Base-by-base conservation (phyloP, 2,888 invertebrate genomes). In the Bhutanitis thaidina region DNA sequence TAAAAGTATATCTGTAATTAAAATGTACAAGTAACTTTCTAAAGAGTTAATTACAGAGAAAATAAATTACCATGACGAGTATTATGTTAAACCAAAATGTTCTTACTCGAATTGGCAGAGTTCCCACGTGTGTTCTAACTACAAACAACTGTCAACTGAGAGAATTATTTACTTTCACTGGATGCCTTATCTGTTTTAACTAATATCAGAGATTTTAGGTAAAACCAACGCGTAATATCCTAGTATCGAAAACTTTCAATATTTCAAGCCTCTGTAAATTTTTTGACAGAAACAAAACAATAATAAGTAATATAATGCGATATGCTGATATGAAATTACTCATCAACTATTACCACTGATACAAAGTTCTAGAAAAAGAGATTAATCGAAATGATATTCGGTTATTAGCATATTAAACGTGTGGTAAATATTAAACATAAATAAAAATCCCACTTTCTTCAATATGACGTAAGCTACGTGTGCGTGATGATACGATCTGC, bases 371-470 rank as follows among this genome's bases (percentile, higher is more conserved):
- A 14, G 12, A 29, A 41, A 40, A 32, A 27, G 32, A 38, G 37
- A 48, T n/a, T 49, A 60, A 59, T 49, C 54, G 47, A 59, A 57
- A 60, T 61, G 56, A 57, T 60, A 53, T 54, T 61, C 38, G 45
- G 59, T 9, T 32, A 47, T 52, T 43, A 48, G 15, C 48, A 49
- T 53, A 45, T 45, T 13, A 15, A 51, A 40, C 45, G 27, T 29
- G 10, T 12, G 25, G 20, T 43, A 34, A 60, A 69, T 69, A 74
- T 71, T 68, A 71, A 66, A 65, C 69, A 69, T 74, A 75, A 69
- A 34, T 34, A 34, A 34, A 34, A 34, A 73, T 78, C 78, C 76
- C 74, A 72, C 87, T 88, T 87, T 88, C 86, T 71, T 77, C 68
- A 57, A 52, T 30, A 60, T 84, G 78, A 83, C 71, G 79, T 67